These are phyloP conservation scores for Cryptus viduatorius DNA, from an alignment of 2,888 invertebrate genomes.

Conservation along the genomic window DNA sequence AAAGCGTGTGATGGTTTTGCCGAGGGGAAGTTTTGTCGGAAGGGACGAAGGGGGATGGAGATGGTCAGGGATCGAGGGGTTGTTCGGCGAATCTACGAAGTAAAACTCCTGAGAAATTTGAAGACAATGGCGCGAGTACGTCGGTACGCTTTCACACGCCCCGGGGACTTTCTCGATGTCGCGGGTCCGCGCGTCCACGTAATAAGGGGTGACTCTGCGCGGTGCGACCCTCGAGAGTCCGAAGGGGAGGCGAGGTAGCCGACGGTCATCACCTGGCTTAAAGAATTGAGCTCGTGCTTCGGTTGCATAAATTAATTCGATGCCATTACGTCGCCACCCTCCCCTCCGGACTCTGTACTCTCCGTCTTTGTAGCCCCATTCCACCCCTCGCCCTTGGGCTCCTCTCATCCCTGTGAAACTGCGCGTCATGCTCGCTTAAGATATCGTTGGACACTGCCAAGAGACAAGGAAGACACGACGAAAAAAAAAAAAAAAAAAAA, in stretches of 20 bases:
- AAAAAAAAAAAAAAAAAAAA: slow-evolving; percentile 40
- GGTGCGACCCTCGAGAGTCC: slow-evolving; percentile 41
- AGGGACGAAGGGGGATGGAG: slow-evolving; percentile 21
- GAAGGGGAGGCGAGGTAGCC: slow-evolving; percentile 69
- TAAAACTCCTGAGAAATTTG: slow-evolving; percentile 72
- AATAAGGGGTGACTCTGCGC: not conserved
- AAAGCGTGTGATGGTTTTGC: slow-evolving; percentile 19
- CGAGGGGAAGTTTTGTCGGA: slow-evolving; percentile 6
- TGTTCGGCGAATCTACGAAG: not conserved
- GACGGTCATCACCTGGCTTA: slow-evolving; percentile 82
- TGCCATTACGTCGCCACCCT: slow-evolving; percentile 74
- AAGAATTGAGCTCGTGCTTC: slow-evolving; percentile 72
- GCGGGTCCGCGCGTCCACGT: slow-evolving; percentile 30
- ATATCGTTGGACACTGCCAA: slow-evolving; percentile 17
- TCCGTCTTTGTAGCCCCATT: slow-evolving; percentile 6
- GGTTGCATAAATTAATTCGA: slow-evolving; percentile 80
- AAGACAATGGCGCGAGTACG: slow-evolving; percentile 75
- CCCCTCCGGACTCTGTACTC: slow-evolving; percentile 58
- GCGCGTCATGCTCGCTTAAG: slow-evolving; percentile 27
- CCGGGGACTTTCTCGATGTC: slow-evolving; percentile 64
- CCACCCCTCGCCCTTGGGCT: not conserved
- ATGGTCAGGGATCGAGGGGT: slow-evolving; percentile 60
- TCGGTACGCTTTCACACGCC: slow-evolving; percentile 79
- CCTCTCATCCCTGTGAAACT: slow-evolving; percentile 49
- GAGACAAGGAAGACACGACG: slow-evolving; percentile 52